Percentiles rank a stretch among this genome's conserved stretches.
These are phyloP conservation scores for Xanthia togata DNA, from an alignment of 2,888 invertebrate genomes.

Conservation along the genomic window DNA sequence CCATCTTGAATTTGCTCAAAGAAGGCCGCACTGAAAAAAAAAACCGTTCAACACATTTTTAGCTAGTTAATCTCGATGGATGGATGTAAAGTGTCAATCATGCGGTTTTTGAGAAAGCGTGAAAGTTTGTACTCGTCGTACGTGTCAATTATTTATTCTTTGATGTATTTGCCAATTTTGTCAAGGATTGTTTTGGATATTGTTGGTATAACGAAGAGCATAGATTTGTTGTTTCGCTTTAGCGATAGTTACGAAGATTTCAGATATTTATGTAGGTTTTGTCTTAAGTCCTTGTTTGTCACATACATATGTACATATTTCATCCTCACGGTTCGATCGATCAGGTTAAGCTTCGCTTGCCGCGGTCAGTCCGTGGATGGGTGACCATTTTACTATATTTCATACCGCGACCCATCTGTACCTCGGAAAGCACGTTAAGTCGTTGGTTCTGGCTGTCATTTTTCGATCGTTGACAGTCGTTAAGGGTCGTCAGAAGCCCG, in stretches of 20 bases:
- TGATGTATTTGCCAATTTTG: slow-evolving; percentile 62
- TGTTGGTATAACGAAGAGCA: not conserved
- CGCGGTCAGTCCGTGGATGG: no score
- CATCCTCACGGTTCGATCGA: not conserved
- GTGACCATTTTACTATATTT: no score
- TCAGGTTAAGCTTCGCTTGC: no score
- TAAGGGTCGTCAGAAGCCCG: no score
- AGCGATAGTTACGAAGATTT: not conserved
- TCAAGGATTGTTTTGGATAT: slow-evolving; percentile 34
- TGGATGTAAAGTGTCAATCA: slow-evolving; percentile 79
- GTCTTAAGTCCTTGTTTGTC: not conserved
- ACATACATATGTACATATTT: no score
- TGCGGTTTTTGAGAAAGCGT: slow-evolving; percentile 59
- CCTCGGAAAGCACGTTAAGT: no score
- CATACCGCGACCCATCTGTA: no score
- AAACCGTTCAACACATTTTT: slow-evolving; percentile 82
- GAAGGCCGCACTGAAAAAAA: slow-evolving; percentile 76
- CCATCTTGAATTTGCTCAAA: slow-evolving; percentile 85
- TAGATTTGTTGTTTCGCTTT: no score
- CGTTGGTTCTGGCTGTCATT: no score
- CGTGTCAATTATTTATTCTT: slow-evolving; percentile 60
- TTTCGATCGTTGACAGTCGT: no score
- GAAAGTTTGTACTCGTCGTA: slow-evolving; percentile 55
- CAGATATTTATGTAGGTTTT: not conserved
- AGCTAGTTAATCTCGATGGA: slow-evolving; percentile 79